phyloP scores from a whole-genome alignment of 2,797 vertebrate species.

The Chanos chanos region DNA sequence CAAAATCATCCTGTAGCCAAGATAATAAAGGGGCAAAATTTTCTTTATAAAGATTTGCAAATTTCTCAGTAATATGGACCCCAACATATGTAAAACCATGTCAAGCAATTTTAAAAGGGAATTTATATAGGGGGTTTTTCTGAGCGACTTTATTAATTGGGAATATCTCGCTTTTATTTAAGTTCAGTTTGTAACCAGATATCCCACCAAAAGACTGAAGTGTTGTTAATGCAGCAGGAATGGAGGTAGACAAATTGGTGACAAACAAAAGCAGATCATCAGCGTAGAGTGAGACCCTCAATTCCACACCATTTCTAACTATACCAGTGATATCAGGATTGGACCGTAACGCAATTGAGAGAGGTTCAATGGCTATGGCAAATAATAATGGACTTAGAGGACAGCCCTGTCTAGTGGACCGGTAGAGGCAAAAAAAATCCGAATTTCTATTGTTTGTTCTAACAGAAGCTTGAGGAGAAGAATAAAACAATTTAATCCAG shows the following conservation, averaged over 20 bases:
- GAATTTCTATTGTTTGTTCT: background rate
- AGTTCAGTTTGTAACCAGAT: background rate
- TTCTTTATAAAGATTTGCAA: too few species aligned
- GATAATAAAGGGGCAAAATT: too few species aligned
- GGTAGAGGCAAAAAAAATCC: background rate
- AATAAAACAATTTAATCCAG: background rate
- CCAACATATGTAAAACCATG: too few species aligned
- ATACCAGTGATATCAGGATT: background rate
- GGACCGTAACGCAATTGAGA: background rate
- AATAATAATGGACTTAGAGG: background rate
- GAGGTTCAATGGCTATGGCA: too few species aligned
- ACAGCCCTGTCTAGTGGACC: background rate
- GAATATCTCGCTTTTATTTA: too few species aligned
- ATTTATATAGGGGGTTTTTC: too few species aligned
- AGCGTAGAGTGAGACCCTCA: background rate
- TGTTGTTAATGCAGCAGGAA: background rate
- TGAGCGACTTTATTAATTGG: too few species aligned
- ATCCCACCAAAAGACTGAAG: background rate
- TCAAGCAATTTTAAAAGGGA: too few species aligned
- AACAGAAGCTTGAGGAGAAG: background rate
- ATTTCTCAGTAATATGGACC: too few species aligned
- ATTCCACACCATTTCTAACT: background rate
- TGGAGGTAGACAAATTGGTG: background rate
- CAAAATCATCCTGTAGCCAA: too few species aligned
- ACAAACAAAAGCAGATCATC: background rate